Evolutionary conservation across 2,888 invertebrate genomes (phyloP), one percentile per base, ranked within the genome.

Genomic region (Anthrax anthrax): DNA sequence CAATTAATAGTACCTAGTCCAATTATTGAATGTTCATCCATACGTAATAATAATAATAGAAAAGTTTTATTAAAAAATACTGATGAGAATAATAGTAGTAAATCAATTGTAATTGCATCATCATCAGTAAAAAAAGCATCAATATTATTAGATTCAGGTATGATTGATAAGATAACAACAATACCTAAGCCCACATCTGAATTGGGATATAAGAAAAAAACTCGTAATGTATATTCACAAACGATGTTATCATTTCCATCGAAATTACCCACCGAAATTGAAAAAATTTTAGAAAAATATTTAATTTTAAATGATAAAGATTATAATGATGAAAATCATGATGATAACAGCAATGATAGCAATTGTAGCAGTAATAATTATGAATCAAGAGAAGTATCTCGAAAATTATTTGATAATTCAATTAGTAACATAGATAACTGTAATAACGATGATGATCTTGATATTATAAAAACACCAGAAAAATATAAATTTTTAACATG

Each of bases 231-330:
- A 49, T 68, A 67, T 54, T 63, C 72, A 2, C 80, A 80, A 60
- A 80, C 80, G 18, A 64, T 72, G 44, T 62, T 80, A 51, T 70
- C 76, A 1, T 58, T 80, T 46, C 79, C 80, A 13, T 68, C 74
- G 1, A 57, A 65, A 40, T 58, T 80, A 19, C 78, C 79, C 0
- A 55, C 61, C 36, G 68, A 72, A 19, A 53, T 80, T 5, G 78
- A 77, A 59, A 72, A 73, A 42, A 67, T 69, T 5, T 58, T 80
- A n/a, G 72, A 70, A 53, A 75, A 77, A 1, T 80, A 73, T 58
- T 73, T 75, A 41, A 71, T 69, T 14, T 74, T 72, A 32, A 71
- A 65, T 29, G 65, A 61, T 18, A 57, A 4, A 23, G 29, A 32
- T 12, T 12, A 9, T 32, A 4, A 12, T 12, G 12, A 32, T 12